phyloP scores from a whole-genome alignment of 1,140 invertebrate species.

The Oryzaephilus surinamensis region DNA sequence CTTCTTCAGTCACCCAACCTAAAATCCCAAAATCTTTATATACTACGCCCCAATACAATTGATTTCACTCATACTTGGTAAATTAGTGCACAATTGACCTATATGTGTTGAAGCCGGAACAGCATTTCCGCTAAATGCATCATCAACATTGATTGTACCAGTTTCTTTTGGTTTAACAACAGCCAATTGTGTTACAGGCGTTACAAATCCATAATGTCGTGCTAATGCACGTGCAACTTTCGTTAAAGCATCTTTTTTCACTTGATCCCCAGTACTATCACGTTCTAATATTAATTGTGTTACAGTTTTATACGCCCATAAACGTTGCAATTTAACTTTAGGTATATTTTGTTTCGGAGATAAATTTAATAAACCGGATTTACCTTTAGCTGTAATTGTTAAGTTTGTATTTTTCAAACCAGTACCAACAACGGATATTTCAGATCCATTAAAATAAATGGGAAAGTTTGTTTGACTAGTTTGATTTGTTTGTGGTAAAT shows the following conservation, averaged over 20 bases:
- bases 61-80: too few relatives aligned
- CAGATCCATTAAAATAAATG: too few relatives aligned
- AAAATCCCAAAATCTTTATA: background rate
- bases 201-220: slow-evolving; percentile 52
- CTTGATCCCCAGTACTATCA: slow-evolving; percentile 40
- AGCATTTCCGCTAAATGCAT: background rate
- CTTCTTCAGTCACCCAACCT: background rate
- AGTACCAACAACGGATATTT: slow-evolving; percentile 35
- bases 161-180: slow-evolving; percentile 49
- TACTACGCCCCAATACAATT: background rate
- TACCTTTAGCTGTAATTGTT: background rate
- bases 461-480: too few relatives aligned
- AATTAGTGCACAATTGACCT: too few relatives aligned
- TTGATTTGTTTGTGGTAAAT: too few relatives aligned
- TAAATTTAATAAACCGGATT: background rate
- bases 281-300: slow-evolving; percentile 37
- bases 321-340: slow-evolving; percentile 39
- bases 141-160: background rate
- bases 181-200: slow-evolving; percentile 53
- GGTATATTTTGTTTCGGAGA: background rate
- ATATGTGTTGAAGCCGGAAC: too few relatives aligned
- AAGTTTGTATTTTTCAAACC: too few relatives aligned
- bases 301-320: slow-evolving; percentile 57
- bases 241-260: slow-evolving; percentile 9
- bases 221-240: slow-evolving; percentile 35